Conservation (phyloP, 2,888 invertebrate genomes). For the Merodon equestris region DNA sequence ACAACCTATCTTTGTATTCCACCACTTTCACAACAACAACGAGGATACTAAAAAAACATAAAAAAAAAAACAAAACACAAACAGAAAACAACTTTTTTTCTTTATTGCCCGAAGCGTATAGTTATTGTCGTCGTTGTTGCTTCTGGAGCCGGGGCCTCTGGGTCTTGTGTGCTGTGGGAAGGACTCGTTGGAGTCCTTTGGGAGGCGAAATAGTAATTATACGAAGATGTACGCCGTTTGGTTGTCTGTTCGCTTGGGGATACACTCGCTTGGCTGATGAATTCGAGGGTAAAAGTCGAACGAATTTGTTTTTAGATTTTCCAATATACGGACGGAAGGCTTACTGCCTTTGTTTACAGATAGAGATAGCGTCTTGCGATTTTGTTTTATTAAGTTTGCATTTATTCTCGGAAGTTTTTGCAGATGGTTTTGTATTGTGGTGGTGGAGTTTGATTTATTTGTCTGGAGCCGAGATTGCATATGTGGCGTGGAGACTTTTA, state of each 20-base stretch:
- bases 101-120: constrained; percentile 26
- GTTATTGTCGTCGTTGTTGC: constrained; percentile 5
- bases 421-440: constrained; percentile 16
- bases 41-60: constrained; percentile 16
- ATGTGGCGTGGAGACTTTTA: too few relatives aligned
- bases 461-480: too few relatives aligned
- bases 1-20: constrained; percentile 52
- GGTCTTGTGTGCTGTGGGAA: constrained; percentile 23
- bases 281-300: neutral
- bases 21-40: constrained; percentile 33
- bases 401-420: constrained; percentile 36
- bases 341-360: constrained; percentile 34
- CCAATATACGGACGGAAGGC: constrained; percentile 30
- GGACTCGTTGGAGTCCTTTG: constrained; percentile 50
- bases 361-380: constrained; percentile 29
- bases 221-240: constrained; percentile 17
- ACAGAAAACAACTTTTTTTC: constrained; percentile 40
- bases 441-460: too few relatives aligned
- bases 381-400: constrained; percentile 5
- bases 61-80: too few relatives aligned
- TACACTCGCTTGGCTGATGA: neutral
- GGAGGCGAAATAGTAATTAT: constrained; percentile 54
- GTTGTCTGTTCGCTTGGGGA: neutral
- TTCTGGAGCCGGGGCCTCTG: too few relatives aligned
- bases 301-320: constrained; percentile 25